These are phyloP conservation scores for Harpagoxenus sublaevis DNA, from an alignment of 2,888 invertebrate species.

Conservation along the genomic window DNA sequence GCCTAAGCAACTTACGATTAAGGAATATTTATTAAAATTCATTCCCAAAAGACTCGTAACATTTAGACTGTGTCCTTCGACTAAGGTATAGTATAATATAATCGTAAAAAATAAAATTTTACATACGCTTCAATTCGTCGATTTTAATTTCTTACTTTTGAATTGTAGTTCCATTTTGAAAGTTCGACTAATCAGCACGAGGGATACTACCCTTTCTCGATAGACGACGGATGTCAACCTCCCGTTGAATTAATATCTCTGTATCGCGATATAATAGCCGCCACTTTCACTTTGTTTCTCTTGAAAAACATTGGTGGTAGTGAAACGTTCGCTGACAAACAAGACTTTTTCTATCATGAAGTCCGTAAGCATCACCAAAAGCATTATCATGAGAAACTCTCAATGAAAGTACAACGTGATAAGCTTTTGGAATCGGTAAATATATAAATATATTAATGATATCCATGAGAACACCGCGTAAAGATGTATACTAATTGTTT, in stretches of 20 bases:
- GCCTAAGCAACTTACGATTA: conserved; percentile 96
- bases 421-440: conserved; percentile 92
- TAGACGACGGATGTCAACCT: conserved; percentile 97
- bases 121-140: not conserved
- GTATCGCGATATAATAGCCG: conserved; percentile 96
- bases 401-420: conserved; percentile 93
- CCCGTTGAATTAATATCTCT: conserved; percentile 93
- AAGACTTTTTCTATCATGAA: conserved; percentile 90
- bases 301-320: conserved; percentile 98
- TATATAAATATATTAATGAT: not conserved
- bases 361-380: conserved; percentile 94
- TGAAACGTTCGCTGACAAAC: conserved; percentile 95
- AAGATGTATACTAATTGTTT: not conserved
- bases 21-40: conserved; percentile 97
- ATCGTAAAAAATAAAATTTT: not conserved
- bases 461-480: not conserved
- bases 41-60: conserved; percentile 97
- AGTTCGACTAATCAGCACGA: conserved; percentile 87
- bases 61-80: conserved; percentile 97
- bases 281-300: conserved; percentile 96
- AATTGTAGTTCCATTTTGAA: conserved; percentile 90
- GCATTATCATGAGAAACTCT: conserved; percentile 94
- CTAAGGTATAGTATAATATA: conserved; percentile 89
- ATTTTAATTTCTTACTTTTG: conserved; percentile 6
- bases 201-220: conserved; percentile 90